Evolutionary conservation across 2,797 vertebrate genomes (phyloP).

Genomic region (Muscicapa comitata): DNA sequence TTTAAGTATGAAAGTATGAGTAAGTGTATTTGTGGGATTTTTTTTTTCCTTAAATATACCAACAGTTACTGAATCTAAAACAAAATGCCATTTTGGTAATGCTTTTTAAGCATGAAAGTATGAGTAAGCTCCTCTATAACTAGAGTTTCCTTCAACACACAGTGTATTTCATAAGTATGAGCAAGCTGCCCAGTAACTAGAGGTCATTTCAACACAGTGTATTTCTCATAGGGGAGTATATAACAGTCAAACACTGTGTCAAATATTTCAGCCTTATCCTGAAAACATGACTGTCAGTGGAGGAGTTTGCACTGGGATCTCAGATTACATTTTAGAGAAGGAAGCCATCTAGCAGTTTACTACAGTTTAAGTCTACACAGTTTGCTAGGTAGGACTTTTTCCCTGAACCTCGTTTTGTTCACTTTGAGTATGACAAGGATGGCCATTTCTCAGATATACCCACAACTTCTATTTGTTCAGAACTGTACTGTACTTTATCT

Average conservation of each 20-base stretch:
- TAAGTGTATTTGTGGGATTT: not conserved
- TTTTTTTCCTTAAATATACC: not conserved
- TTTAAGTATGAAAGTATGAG: not conserved
- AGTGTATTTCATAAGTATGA: not conserved
- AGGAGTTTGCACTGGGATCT: not conserved
- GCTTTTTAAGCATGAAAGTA: not conserved
- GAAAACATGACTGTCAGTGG: fast-evolving
- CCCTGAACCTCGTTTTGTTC: not conserved
- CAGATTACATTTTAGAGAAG: not conserved
- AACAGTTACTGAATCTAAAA: not conserved
- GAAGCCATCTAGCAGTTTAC: not conserved
- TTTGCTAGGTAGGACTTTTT: not conserved
- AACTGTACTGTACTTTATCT: not conserved
- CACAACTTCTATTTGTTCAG: not conserved
- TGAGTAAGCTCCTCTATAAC: not conserved
- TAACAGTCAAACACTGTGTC: not conserved
- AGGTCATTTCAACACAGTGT: not conserved
- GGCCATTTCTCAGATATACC: not conserved
- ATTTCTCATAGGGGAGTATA: not conserved
- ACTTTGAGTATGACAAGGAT: not conserved
- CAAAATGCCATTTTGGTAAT: not conserved
- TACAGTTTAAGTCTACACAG: not conserved
- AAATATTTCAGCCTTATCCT: not conserved
- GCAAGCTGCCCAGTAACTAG: not conserved
- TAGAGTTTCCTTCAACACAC: not conserved